Percentiles rank a stretch among this genome's conserved stretches.
These are phyloP conservation scores for Troglohyphantes excavatus DNA, from an alignment of 2,888 invertebrate species.

Conservation along the genomic window DNA sequence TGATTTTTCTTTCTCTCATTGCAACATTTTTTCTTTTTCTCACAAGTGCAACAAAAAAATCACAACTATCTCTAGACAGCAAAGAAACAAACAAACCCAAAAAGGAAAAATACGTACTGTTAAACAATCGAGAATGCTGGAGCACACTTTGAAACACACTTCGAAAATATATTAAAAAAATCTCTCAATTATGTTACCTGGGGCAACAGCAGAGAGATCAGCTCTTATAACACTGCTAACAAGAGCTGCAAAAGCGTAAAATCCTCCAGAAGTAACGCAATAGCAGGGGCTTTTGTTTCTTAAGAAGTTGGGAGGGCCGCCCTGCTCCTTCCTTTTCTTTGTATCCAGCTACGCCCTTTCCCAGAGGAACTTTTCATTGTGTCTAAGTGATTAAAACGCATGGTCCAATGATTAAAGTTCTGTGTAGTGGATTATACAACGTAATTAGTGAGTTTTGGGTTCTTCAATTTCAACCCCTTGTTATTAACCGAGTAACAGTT, in stretches of 20 bases:
- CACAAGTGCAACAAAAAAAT: constrained; percentile 42
- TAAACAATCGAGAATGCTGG: constrained; percentile 56
- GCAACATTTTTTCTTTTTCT: constrained; percentile 40
- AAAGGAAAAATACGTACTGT: constrained; percentile 49
- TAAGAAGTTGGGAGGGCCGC: constrained; percentile 35
- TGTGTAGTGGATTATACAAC: constrained; percentile 54
- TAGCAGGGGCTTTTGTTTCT: constrained; percentile 39
- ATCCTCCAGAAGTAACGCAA: constrained; percentile 41
- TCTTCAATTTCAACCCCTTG: constrained; percentile 28
- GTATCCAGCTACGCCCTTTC: constrained; percentile 50
- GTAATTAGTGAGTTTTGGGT: constrained; percentile 64
- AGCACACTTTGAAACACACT: constrained; percentile 33
- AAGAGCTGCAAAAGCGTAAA: constrained; percentile 30
- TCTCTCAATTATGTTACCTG: constrained; percentile 75
- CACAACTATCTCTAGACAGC: constrained; percentile 27
- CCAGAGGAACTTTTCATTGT: constrained; percentile 40
- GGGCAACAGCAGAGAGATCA: constrained; percentile 72
- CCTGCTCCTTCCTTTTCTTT: too few species aligned
- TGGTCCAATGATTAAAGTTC: constrained; percentile 65
- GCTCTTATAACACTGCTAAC: constrained; percentile 44
- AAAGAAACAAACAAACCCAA: constrained; percentile 23
- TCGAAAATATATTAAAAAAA: constrained; percentile 33
- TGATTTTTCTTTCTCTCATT: constrained; percentile 46
- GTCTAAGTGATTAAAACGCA: constrained; percentile 63
- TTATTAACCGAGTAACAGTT: constrained; percentile 24